Evolutionary conservation across 2,797 vertebrate genomes (phyloP).

Genomic region (Uromys caudimaculatus): DNA sequence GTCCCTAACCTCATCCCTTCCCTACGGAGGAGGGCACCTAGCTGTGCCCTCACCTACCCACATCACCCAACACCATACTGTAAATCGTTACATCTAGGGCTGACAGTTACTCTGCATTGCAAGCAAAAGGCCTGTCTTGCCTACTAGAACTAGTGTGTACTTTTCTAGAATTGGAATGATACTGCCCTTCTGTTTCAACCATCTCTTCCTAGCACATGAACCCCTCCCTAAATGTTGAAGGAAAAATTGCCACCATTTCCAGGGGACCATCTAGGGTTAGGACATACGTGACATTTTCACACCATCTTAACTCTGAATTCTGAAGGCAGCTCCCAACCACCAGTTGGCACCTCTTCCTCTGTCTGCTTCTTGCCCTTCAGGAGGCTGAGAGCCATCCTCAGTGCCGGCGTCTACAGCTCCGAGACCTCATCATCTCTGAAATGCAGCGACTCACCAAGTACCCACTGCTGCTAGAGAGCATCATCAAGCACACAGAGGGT

Average conservation of each 20-base stretch:
- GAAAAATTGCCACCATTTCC: background rate
- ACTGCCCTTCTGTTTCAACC: background rate
- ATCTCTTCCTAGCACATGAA: background rate
- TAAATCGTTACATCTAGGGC: background rate
- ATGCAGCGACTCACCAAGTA: slow-evolving; percentile 96
- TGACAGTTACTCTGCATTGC: background rate
- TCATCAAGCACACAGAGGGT: slow-evolving; percentile 88
- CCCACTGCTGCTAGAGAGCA: slow-evolving; percentile 87
- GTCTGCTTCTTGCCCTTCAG: slow-evolving; percentile 77
- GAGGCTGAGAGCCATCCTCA: slow-evolving; percentile 95
- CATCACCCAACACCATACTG: background rate
- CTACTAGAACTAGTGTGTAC: background rate
- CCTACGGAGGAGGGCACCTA: background rate
- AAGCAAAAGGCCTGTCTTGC: background rate
- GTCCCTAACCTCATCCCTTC: background rate
- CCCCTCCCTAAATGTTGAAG: background rate
- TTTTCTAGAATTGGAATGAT: background rate
- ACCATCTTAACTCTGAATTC: background rate
- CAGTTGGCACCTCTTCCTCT: background rate
- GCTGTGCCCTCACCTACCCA: background rate
- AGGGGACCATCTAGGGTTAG: background rate
- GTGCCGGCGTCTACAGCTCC: slow-evolving; percentile 95
- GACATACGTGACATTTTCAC: background rate
- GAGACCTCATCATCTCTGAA: slow-evolving; percentile 95
- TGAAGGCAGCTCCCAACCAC: background rate